Conservation (phyloP, 1,140 invertebrate species). For the Drosophila nebulosa region DNA sequence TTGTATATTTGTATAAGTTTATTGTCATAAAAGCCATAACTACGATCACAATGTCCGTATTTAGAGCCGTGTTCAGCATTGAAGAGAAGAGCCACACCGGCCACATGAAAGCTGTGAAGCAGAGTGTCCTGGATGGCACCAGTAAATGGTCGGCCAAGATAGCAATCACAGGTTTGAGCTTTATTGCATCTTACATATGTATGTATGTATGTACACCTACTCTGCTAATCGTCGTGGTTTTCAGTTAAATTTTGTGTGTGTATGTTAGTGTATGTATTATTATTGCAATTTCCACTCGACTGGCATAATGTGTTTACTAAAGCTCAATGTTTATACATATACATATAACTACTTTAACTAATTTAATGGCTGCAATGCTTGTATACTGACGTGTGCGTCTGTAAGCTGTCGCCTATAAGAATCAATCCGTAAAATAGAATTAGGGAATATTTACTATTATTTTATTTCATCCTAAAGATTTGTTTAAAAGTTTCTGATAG, state of each 20-base stretch:
- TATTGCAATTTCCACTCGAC: conserved; percentile 35
- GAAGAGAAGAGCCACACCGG: conserved; percentile 96
- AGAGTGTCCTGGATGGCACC: conserved; percentile 99
- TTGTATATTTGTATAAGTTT: not conserved
- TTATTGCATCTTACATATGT: conserved; percentile 9
- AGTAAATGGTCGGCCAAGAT: conserved; percentile 99
- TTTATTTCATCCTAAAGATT: not conserved
- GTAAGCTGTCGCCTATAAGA: not conserved
- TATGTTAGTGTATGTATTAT: conserved; percentile 46
- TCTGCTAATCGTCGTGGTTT: conserved; percentile 30
- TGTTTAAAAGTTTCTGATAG: not conserved
- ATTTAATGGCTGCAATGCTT: not conserved
- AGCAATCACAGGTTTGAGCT: conserved; percentile 97
- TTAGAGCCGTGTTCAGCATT: conserved; percentile 96
- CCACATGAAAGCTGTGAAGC: conserved; percentile 98
- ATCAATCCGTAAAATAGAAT: not conserved
- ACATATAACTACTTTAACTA: conserved; percentile 18
- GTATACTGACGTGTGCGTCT: not conserved
- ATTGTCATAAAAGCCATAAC: not conserved
- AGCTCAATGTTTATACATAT: conserved; percentile 7
- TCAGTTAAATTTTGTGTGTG: conserved; percentile 31
- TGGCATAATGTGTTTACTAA: conserved; percentile 24
- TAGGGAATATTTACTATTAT: not conserved
- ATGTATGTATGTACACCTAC: conserved; percentile 18
- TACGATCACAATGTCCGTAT: conserved; percentile 38